These are phyloP conservation scores for Drosophila kepulauana DNA, from an alignment of 1,140 invertebrate genomes.

Conservation along the genomic window DNA sequence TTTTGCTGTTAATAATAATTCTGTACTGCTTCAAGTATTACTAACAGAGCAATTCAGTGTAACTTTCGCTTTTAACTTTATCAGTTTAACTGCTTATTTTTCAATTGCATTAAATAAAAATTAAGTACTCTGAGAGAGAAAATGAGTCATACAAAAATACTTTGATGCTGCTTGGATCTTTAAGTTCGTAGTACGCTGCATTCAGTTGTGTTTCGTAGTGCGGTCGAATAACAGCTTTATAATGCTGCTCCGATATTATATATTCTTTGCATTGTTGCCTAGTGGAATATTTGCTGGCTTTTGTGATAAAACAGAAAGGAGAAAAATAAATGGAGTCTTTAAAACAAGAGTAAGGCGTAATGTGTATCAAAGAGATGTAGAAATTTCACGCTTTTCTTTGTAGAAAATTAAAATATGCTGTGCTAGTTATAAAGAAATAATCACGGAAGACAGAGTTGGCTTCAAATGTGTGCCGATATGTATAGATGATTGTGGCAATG, in stretches of 20 bases:
- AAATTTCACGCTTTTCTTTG: not conserved
- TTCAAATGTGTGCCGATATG: not conserved
- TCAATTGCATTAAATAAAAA: too few species aligned
- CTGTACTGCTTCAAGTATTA: not conserved
- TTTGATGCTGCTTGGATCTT: not conserved
- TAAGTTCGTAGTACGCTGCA: not conserved
- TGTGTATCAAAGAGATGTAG: too few species aligned
- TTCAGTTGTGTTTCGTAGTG: constrained; percentile 1
- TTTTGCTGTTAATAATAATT: too few species aligned
- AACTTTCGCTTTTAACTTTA: too few species aligned
- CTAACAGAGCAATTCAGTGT: too few species aligned
- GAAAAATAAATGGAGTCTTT: too few species aligned
- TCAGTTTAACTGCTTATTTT: too few species aligned
- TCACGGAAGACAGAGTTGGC: not conserved
- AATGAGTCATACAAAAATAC: not conserved
- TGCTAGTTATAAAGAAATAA: not conserved
- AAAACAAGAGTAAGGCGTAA: too few species aligned
- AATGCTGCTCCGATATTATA: constrained; percentile 1
- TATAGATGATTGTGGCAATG: not conserved
- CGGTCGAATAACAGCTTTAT: not conserved
- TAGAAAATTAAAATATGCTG: not conserved
- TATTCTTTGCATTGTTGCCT: constrained; percentile 1
- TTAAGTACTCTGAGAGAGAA: not conserved
- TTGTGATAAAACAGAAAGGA: too few species aligned
- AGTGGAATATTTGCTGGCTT: not conserved